Evolutionary conservation across 2,113 vertebrate genomes (phyloP).

Genomic region (Marmota flaviventris): DNA sequence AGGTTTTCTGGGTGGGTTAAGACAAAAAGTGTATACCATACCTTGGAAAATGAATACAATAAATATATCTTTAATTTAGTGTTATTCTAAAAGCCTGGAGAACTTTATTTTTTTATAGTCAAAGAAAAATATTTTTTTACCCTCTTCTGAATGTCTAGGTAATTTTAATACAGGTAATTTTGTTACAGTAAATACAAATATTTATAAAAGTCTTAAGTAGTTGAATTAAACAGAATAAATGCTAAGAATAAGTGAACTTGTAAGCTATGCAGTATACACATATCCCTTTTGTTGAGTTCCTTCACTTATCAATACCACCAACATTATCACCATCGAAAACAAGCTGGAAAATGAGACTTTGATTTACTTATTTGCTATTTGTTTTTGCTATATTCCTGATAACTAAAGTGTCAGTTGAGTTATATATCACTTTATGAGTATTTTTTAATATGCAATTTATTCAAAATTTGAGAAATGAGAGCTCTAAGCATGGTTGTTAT

Average conservation of each 20-base stretch:
- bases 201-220: background rate
- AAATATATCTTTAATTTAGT: background rate
- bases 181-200: background rate
- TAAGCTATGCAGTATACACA: background rate
- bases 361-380: background rate
- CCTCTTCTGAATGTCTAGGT: background rate
- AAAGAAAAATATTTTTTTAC: background rate
- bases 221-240: background rate
- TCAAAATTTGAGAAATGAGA: background rate
- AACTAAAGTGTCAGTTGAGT: background rate
- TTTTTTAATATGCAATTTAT: background rate
- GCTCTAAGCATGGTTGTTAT: background rate
- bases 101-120: background rate
- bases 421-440: background rate
- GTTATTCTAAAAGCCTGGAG: background rate
- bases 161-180: background rate
- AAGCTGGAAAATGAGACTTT: background rate
- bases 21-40: background rate
- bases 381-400: background rate
- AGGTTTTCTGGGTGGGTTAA: background rate
- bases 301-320: background rate
- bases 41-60: background rate
- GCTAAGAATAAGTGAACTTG: background rate
- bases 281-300: background rate
- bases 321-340: background rate